Conservation (phyloP, 1,140 invertebrate genomes). For the Agraylea sexmaculata region DNA sequence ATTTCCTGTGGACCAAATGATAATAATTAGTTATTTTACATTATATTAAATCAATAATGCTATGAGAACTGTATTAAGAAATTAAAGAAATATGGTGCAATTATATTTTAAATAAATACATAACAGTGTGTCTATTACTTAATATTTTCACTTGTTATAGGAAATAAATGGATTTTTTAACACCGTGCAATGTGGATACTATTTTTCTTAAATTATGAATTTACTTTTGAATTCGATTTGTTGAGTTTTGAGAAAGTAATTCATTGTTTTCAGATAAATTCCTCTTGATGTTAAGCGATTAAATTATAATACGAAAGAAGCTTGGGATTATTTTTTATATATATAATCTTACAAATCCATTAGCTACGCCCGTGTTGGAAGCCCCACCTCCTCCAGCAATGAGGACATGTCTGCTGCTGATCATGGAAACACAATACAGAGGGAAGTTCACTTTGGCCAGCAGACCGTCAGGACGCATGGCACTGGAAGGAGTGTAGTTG, state of each 20-base stretch:
- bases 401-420: slow-evolving; percentile 84
- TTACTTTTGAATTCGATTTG: too few relatives aligned
- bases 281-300: slow-evolving; percentile 2
- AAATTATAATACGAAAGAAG: slow-evolving; percentile 1
- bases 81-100: neutral
- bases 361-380: slow-evolving; percentile 88
- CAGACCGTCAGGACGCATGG: slow-evolving; percentile 57
- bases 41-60: neutral
- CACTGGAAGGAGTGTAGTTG: too few relatives aligned
- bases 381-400: slow-evolving; percentile 92
- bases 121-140: slow-evolving; percentile 7
- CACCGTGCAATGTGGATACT: too few relatives aligned
- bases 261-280: too few relatives aligned
- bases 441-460: slow-evolving; percentile 85
- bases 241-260: too few relatives aligned
- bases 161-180: too few relatives aligned
- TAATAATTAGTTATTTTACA: neutral
- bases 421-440: slow-evolving; percentile 76
- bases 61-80: slow-evolving; percentile 2
- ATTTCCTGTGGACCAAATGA: slow-evolving; percentile 58
- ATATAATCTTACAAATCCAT: slow-evolving; percentile 73
- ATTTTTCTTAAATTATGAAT: too few relatives aligned
- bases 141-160: too few relatives aligned
- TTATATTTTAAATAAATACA: slow-evolving; percentile 2
- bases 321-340: slow-evolving; percentile 3